Percentiles rank a stretch among this genome's conserved stretches.
Evolutionary conservation across 2,113 vertebrate genomes (phyloP).

Genomic region (Corythaeola cristata): DNA sequence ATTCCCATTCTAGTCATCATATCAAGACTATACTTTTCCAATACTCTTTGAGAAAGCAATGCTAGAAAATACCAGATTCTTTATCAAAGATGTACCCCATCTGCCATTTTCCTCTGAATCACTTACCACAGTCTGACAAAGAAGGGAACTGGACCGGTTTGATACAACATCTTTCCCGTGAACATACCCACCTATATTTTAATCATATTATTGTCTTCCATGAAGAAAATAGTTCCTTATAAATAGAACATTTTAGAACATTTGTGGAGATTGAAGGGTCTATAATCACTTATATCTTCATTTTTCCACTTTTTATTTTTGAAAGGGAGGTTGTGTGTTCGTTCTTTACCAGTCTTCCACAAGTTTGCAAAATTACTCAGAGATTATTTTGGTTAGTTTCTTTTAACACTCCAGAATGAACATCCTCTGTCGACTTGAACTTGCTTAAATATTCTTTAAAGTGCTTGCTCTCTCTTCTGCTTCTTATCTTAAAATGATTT

Average conservation of each 20-base stretch:
- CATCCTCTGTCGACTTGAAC: not conserved
- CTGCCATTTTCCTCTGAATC: not conserved
- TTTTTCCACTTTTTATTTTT: not conserved
- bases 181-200: not conserved
- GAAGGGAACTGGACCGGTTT: not conserved
- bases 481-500: not conserved
- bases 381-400: not conserved
- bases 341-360: not conserved
- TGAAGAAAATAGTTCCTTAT: not conserved
- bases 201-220: not conserved
- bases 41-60: not conserved
- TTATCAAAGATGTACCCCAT: not conserved
- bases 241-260: not conserved
- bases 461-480: not conserved
- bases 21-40: not conserved
- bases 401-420: not conserved
- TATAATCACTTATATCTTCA: not conserved
- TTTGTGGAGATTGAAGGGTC: not conserved
- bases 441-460: not conserved
- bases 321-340: not conserved
- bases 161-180: not conserved
- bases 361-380: not conserved
- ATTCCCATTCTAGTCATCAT: not conserved
- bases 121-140: not conserved
- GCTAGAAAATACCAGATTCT: not conserved